Conservation (phyloP, 2,113 vertebrate genomes). For the Phrynosoma blainvillii region DNA sequence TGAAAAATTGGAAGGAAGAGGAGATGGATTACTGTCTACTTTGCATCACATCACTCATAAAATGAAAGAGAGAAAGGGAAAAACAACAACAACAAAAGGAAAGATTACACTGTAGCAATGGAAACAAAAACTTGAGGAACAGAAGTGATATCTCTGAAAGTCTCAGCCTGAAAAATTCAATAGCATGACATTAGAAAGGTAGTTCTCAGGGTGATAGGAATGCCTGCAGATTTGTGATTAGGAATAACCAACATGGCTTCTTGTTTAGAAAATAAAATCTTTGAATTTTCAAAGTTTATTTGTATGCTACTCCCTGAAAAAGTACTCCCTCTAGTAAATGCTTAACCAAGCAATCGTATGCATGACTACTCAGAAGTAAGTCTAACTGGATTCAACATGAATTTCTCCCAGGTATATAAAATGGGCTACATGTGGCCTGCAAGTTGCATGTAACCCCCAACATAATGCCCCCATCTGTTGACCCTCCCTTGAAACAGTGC, state of each 20-base stretch:
- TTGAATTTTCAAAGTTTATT: conserved; percentile 22
- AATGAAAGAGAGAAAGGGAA: conserved; percentile 45
- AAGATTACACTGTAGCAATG: not conserved
- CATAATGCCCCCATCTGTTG: not conserved
- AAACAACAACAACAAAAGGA: not conserved
- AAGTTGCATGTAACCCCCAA: not conserved
- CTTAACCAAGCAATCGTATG: not conserved
- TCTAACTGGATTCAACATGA: not conserved
- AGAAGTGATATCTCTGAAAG: conserved; percentile 36
- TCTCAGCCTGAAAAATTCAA: conserved; percentile 44
- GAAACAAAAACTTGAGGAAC: conserved; percentile 29
- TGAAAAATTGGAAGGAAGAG: conserved; percentile 66
- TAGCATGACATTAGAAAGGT: conserved; percentile 10
- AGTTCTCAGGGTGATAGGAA: conserved; percentile 18
- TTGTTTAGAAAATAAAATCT: conserved; percentile 18
- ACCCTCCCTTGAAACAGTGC: not conserved
- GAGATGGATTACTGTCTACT: conserved; percentile 59
- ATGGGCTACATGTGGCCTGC: not conserved
- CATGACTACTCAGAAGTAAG: not conserved
- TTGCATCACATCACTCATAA: conserved; percentile 34
- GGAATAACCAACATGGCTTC: not conserved
- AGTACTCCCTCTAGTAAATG: not conserved
- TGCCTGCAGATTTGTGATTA: conserved; percentile 2
- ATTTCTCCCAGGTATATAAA: not conserved
- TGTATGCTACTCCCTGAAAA: not conserved